A percentile compares a stretch with the other conserved stretches of the same genome.
These are phyloP conservation scores for Caranx melampygus DNA, from an alignment of 2,113 vertebrate species.

Conservation along the genomic window DNA sequence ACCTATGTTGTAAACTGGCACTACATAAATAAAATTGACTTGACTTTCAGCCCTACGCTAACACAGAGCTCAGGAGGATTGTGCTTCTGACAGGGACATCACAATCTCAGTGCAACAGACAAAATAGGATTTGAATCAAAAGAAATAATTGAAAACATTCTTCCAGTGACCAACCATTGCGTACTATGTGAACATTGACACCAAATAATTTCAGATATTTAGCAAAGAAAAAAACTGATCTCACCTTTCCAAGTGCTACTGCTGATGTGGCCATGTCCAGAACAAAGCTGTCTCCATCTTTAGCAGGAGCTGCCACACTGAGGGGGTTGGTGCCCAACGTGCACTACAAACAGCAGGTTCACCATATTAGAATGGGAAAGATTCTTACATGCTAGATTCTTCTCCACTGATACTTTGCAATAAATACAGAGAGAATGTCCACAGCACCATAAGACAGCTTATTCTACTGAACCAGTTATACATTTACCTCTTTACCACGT, in stretches of 20 bases:
- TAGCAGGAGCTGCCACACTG: constrained; percentile 81
- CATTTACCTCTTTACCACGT: constrained; percentile 77
- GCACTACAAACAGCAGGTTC: constrained; percentile 68
- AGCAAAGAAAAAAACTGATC: not conserved
- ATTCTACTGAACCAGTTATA: not conserved
- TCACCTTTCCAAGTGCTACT: constrained; percentile 83
- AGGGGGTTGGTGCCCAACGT: constrained; percentile 86
- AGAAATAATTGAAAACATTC: too few species aligned
- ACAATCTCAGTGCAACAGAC: too few species aligned
- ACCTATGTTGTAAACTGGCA: too few species aligned
- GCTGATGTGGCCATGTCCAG: constrained; percentile 87
- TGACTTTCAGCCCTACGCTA: not conserved
- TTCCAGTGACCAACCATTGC: not conserved
- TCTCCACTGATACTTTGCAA: not conserved
- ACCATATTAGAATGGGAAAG: not conserved
- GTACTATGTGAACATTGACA: not conserved
- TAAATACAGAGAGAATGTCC: not conserved
- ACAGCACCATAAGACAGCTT: not conserved
- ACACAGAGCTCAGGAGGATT: not conserved
- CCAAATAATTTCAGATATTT: not conserved
- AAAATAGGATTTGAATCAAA: too few species aligned
- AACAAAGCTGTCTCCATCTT: constrained; percentile 82
- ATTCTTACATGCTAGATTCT: not conserved
- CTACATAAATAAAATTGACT: too few species aligned
- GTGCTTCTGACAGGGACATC: too few species aligned